These are phyloP conservation scores for Trididemnum miniatum DNA, from an alignment of 23 tunicate species.

Conservation along the genomic window DNA sequence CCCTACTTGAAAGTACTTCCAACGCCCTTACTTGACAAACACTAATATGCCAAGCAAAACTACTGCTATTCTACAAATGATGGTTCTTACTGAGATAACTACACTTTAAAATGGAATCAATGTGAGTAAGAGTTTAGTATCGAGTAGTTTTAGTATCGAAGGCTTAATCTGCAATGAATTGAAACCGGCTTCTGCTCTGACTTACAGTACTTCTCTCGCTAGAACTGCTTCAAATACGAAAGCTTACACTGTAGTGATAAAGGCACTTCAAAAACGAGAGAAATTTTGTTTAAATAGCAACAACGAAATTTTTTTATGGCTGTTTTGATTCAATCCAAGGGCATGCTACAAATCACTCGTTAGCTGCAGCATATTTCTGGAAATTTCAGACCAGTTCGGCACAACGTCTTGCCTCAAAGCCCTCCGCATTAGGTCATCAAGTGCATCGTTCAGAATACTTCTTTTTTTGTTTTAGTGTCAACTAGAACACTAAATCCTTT, in stretches of 20 bases:
- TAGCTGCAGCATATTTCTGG: constrained; percentile 69
- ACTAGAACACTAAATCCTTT: constrained; percentile 65
- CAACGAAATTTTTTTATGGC: background rate
- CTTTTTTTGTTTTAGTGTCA: constrained; percentile 62
- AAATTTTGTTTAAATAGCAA: constrained; percentile 3
- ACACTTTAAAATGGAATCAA: no score
- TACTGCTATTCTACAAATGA: no score
- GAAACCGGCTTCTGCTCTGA: no score
- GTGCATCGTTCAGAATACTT: constrained; percentile 51
- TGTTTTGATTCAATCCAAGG: background rate
- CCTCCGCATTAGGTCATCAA: constrained; percentile 64
- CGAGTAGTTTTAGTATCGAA: no score
- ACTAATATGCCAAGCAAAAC: no score
- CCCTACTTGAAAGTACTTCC: no score
- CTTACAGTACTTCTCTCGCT: no score
- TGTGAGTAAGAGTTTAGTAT: no score
- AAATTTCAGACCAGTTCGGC: constrained; percentile 60
- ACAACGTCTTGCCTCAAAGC: constrained; percentile 63
- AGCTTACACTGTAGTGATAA: background rate
- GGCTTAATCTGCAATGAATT: no score
- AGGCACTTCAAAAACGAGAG: background rate
- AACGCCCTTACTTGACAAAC: no score
- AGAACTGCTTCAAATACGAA: no score
- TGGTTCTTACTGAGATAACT: no score
- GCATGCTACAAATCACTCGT: constrained; percentile 9